Percentiles rank a stretch among this genome's conserved stretches.
Conservation (phyloP, 2,888 invertebrate genomes). For the Galerucella pusilla region DNA sequence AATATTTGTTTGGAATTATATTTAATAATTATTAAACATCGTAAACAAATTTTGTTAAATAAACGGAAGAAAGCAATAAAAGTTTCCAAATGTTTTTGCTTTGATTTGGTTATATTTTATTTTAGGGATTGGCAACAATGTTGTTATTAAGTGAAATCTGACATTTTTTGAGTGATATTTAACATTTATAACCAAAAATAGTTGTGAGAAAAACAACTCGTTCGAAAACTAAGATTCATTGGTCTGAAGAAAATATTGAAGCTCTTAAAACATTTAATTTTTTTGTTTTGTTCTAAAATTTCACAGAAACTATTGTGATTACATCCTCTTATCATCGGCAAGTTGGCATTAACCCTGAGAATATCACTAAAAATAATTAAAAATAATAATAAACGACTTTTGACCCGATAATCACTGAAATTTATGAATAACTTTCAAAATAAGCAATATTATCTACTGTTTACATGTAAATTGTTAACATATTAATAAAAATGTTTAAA, state of each 20-base stretch:
- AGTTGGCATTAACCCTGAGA: background rate
- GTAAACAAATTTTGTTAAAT: background rate
- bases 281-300: background rate
- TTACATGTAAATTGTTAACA: background rate
- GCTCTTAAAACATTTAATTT: background rate
- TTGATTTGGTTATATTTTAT: no score
- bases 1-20: background rate
- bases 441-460: constrained; percentile 18
- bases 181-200: no score
- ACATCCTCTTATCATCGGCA: background rate
- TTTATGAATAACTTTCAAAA: constrained; percentile 12
- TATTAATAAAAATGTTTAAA: background rate
- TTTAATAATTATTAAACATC: background rate
- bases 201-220: no score
- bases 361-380: background rate
- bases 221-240: no score
- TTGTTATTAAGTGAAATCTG: no score
- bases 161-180: no score
- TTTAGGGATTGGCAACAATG: no score
- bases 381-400: constrained; percentile 7
- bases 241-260: no score
- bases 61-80: background rate
- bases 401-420: constrained; percentile 13
- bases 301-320: background rate
- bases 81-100: background rate